These are phyloP conservation scores for Oenanthe oenanthe DNA, from an alignment of 2,113 vertebrate genomes.

Conservation along the genomic window DNA sequence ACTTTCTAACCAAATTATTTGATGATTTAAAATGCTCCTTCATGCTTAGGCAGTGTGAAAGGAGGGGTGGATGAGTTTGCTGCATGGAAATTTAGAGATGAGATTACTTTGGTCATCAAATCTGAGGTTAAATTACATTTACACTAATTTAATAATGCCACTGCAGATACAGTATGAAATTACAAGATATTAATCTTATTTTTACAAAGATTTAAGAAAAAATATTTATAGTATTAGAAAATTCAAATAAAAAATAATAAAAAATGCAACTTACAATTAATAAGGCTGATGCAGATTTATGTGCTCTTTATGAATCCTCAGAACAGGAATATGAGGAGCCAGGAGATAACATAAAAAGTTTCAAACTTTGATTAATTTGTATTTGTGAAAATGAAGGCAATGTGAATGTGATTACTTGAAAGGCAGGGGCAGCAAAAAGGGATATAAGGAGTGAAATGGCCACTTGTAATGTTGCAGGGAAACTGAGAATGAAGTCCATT, in stretches of 20 bases:
- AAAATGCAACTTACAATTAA: not conserved
- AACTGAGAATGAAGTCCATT: not conserved
- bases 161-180: not conserved
- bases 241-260: not conserved
- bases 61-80: not conserved
- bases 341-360: not conserved
- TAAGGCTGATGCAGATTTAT: not conserved
- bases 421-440: not conserved
- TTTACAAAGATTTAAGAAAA: not conserved
- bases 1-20: not conserved
- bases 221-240: not conserved
- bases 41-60: not conserved
- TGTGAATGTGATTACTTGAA: not conserved
- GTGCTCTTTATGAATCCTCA: not conserved
- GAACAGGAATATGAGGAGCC: not conserved
- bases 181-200: not conserved
- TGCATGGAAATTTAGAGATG: not conserved
- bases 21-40: not conserved
- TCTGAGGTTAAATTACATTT: not conserved
- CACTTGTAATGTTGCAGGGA: not conserved
- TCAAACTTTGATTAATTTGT: not conserved
- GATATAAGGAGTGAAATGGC: not conserved
- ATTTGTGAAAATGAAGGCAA: not conserved
- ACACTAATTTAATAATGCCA: not conserved
- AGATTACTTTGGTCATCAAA: not conserved